Evolutionary conservation across 2,797 vertebrate genomes (phyloP), one percentile per base, ranked within the genome.

Genomic region (Crenichthys baileyi): DNA sequence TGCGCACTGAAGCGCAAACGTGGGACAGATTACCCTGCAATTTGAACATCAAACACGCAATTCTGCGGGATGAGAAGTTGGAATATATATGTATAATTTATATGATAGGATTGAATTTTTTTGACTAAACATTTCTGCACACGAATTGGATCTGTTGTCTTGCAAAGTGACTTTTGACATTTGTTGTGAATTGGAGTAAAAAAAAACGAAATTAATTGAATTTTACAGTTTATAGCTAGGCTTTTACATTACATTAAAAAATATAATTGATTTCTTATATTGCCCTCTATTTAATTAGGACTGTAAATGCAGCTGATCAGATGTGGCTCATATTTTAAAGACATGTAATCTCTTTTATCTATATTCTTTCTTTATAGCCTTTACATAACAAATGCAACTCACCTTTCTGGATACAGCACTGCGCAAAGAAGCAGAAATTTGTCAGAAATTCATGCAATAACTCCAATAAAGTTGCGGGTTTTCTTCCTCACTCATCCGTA

Each of bases 401-500:
- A 95, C 94, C 92, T 91, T 81, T 88, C 84, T 50, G 72, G 73
- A 70, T 76, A 75, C 55, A 72, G 46, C 12, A 13, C 67, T 81
- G 79, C 24, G 55, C 65, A 73, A 84, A 73, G 51, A 41, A 70
- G 61, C 11, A 63, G 41, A 48, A 78, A 7, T 46, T 24, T 70
- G 44, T 46, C 12, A 70, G 67, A 80, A 67, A 12, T 8, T 29
- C 36, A 15, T 26, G 2, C 58, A 80, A 63, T 77, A 48, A 44
- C 41, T 91, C 89, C 89, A 89, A 72, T 83, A 53, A 56, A 46
- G 7, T 22, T 75, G 75, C 3, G 68, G 86, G 72, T 84, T 60
- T 86, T 22, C 87, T 3, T 46, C 51, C 83, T 78, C 55, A 72
- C 56, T 73, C 75, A 60, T 83, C 67, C 74, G 63, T 79, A 50